Conservation (phyloP, 2,113 vertebrate species). For the Dipodomys stephensi region DNA sequence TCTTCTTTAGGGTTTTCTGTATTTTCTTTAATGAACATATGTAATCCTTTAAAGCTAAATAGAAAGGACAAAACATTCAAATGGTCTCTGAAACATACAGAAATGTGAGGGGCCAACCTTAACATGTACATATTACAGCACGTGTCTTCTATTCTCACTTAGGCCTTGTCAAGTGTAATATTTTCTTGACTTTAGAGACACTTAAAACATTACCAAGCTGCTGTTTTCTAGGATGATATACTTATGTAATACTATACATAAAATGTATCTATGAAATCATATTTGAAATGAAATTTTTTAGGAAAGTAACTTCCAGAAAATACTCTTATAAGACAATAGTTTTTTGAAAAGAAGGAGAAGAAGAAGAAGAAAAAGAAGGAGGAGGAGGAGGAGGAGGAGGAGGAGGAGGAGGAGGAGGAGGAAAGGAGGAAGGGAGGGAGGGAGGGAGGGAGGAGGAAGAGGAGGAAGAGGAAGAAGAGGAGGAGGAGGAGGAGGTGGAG, state of each 20-base stretch:
- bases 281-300: conserved; percentile 51
- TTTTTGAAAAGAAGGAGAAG: no score
- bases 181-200: conserved; percentile 1
- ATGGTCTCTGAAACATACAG: background rate
- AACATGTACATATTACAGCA: background rate
- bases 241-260: background rate
- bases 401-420: no score
- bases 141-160: background rate
- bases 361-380: no score
- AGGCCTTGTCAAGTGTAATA: background rate
- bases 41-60: conserved; percentile 2
- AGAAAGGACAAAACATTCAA: background rate
- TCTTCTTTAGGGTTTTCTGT: conserved; percentile 20
- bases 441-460: no score
- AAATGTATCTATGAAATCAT: background rate
- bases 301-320: conserved; percentile 30
- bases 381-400: no score
- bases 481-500: no score
- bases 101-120: background rate
- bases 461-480: no score
- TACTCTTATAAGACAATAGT: background rate
- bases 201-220: background rate
- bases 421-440: no score
- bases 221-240: background rate
- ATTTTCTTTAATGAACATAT: conserved; percentile 1